Base-by-base conservation (phyloP, 2,113 vertebrate genomes). In the Toxotes jaculatrix region DNA sequence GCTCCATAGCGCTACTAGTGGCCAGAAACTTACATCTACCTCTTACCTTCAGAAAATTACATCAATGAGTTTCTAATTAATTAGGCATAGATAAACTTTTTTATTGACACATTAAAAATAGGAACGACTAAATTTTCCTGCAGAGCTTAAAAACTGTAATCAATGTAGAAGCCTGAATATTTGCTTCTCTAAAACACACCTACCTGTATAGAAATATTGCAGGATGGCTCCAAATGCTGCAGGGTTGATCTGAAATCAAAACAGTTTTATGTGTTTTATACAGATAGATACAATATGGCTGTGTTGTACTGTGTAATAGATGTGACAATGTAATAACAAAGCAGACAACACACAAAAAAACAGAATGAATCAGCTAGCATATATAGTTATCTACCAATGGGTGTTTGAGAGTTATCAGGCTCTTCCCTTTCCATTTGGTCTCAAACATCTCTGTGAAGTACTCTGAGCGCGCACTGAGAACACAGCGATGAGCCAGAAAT, bases 401-500 rank as follows among this genome's bases (percentile, higher is more conserved):
- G 84, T 99, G 97, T 86, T 97, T 97, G 76, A 99, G 95, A 16
- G 95, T 96, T 81, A 99, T 97, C 69, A 96, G 84, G 49, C 90
- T 96, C 92, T 97, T 98, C 57, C 95, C 96, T 78, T 96, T 97
- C 98, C 98, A 99, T 60, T 98, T 99, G 86, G 95, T 97, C 86
- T 98, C 96, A 86, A 99, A 97, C 97, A 98, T 97, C 78, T 97
- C 96, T 0, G 95, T 96, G n/a, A 99, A 98, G 93, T 99, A 99
- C 73, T 96, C 92, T 0, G 97, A 99, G 38, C 97, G 97, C 0
- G 97, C 97, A 0, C 97, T 93, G 66, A 99, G 96, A 71, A 99
- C 72, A 59, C 98, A 99, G 69, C 96, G 96, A 73, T 99, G 98
- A 0, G 95, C 96, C 23, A 88, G 91, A 82, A 99, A 98, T 9